Evolutionary conservation across 2,113 vertebrate genomes (phyloP), one percentile per base, ranked within the genome.

Genomic region (Catagonus wagneri): DNA sequence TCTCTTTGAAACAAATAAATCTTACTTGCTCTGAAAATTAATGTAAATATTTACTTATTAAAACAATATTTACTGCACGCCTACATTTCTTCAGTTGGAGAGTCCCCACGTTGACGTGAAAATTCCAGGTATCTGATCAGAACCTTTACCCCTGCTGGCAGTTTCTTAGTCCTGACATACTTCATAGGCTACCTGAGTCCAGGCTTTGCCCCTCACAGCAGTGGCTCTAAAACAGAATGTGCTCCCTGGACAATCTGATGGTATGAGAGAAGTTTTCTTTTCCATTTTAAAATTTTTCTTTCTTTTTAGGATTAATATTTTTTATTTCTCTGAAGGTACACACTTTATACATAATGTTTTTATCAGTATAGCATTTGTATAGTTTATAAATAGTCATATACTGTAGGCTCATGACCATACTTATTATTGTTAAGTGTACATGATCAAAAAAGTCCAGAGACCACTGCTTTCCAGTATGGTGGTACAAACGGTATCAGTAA

Each of bases 1-100:
- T 85, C 83, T 83, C 83, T 96, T 87, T 90, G 36, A 65, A 90
- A 89, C n/a, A 80, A 4, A 71, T 17, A 79, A 79, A 94, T 61
- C 32, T 79, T 78, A 93, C 23, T 83, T 92, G 61, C 39, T 93
- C 78, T 19, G 93, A 95, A 97, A 96, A 80, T 27, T 34, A 95
- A 58, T 39, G 6, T 6, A 69, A 52, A 79, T 27, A 81, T 63
- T 88, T 69, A 78, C 65, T 90, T 27, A 94, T 36, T 90, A 92
- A 92, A 84, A 22, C 12, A 83, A 0, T 29, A 75, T 29, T 52
- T 75, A 74, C 0, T 71, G 22, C 6, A 68, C 56, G 56, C 17
- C 58, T 69, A n/a, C 23, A 80, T 76, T 92, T 69, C 61, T 86
- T 89, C 63, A 60, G 68, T 71, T 93, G 76, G n/a, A 83, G 17